Percentiles rank a stretch among this genome's conserved stretches.
phyloP scores from a whole-genome alignment of 2,797 vertebrate species.

The Salarias fasciatus region DNA sequence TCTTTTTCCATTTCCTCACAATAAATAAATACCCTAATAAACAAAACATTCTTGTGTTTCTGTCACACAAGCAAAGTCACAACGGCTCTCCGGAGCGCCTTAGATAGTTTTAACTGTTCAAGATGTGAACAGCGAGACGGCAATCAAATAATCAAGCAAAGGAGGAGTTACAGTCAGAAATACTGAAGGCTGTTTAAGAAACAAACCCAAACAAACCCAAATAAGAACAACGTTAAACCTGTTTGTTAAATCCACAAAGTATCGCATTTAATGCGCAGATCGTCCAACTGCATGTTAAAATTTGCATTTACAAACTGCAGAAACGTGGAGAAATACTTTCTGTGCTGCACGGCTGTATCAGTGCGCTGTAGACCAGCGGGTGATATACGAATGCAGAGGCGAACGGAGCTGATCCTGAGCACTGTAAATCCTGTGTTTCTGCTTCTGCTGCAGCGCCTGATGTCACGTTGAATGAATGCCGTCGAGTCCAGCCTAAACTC shows the following conservation, averaged over 20 bases:
- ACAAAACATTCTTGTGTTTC: conserved; percentile 58
- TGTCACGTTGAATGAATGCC: conserved; percentile 59
- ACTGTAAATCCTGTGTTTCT: conserved; percentile 50
- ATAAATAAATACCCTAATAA: conserved; percentile 72
- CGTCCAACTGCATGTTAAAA: too few relatives aligned
- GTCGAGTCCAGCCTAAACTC: conserved; percentile 42
- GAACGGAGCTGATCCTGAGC: conserved; percentile 32
- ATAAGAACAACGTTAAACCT: too few relatives aligned
- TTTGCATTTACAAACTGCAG: not conserved
- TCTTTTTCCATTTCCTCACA: conserved; percentile 75
- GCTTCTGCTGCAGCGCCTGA: conserved; percentile 38
- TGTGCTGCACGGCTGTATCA: conserved; percentile 7
- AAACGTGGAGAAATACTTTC: not conserved
- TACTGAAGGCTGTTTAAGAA: not conserved
- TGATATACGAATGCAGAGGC: conserved; percentile 47
- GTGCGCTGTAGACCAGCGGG: conserved; percentile 2
- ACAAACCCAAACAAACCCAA: too few relatives aligned
- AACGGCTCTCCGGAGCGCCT: conserved; percentile 34
- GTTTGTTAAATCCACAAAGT: too few relatives aligned
- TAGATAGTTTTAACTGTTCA: conserved; percentile 3
- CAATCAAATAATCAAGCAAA: not conserved
- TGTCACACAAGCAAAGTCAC: conserved; percentile 32
- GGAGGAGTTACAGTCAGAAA: too few relatives aligned
- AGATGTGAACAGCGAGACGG: not conserved
- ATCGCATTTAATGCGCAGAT: too few relatives aligned